These are phyloP conservation scores for Watersipora subatra DNA, from an alignment of 1,140 invertebrate genomes.

Conservation along the genomic window DNA sequence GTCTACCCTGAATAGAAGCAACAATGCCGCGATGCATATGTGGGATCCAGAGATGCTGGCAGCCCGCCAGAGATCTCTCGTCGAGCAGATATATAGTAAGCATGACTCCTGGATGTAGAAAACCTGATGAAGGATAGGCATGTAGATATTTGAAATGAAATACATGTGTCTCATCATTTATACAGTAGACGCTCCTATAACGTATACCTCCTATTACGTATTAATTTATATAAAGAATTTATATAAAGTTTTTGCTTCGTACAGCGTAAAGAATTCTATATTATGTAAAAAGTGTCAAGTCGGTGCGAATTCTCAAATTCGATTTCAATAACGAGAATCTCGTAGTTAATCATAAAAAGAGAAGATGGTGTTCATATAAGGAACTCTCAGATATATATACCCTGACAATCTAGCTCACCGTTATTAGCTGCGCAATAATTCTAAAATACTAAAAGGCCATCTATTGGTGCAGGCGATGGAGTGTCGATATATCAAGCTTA, in stretches of 20 bases:
- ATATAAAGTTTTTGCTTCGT: neutral
- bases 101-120: neutral
- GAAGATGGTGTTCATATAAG: too few species aligned
- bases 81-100: slow-evolving; percentile 28
- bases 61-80: slow-evolving; percentile 26
- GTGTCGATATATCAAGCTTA: too few species aligned
- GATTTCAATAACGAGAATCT: too few species aligned
- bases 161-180: too few species aligned
- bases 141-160: too few species aligned
- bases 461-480: too few species aligned
- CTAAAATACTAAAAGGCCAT: too few species aligned
- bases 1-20: slow-evolving; percentile 18
- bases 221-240: neutral
- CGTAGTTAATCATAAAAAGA: too few species aligned
- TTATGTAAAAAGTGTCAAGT: neutral
- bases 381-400: too few species aligned
- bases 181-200: neutral
- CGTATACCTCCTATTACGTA: neutral
- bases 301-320: too few species aligned
- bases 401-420: too few species aligned
- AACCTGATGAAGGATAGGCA: neutral
- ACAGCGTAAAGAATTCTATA: neutral
- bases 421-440: too few species aligned
- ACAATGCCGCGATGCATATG: slow-evolving; percentile 23
- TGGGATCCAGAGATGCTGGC: slow-evolving; percentile 33